Percentiles rank a stretch among this genome's conserved stretches.
Conservation (phyloP, 2,888 invertebrate genomes). For the Zele albiditarsus region DNA sequence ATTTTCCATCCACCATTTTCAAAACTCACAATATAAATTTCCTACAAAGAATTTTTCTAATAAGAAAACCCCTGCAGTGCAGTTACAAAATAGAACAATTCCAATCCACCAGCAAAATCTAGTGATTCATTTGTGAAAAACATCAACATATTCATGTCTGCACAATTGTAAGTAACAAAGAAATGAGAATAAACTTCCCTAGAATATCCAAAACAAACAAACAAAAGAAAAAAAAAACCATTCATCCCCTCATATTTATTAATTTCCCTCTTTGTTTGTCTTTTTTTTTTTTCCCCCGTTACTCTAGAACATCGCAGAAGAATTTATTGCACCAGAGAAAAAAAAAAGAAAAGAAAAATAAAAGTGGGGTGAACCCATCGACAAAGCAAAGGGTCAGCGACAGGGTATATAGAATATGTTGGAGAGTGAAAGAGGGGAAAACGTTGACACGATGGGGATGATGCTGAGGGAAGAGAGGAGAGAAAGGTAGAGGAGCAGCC, state of each 20-base stretch:
- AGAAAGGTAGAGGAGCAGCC: background rate
- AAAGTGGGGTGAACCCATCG: background rate
- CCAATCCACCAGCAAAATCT: no score
- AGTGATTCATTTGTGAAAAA: no score
- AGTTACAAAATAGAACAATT: no score
- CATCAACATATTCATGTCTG: no score
- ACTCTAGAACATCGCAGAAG: background rate
- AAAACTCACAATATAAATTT: background rate
- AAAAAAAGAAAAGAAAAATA: background rate
- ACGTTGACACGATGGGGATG: slow-evolving; percentile 28
- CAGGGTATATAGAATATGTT: slow-evolving; percentile 31
- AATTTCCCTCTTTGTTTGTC: background rate
- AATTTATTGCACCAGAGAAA: background rate
- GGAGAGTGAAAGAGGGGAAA: slow-evolving; percentile 26
- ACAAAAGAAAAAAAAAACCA: background rate
- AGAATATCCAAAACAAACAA: background rate
- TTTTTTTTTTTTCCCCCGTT: no score
- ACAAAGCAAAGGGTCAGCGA: background rate
- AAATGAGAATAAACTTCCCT: background rate
- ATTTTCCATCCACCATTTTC: background rate
- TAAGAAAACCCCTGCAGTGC: no score
- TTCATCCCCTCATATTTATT: background rate
- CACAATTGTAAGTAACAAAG: no score
- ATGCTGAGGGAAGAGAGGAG: slow-evolving; percentile 19
- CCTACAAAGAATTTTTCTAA: no score